Evolutionary conservation across 2,888 invertebrate species (phyloP).

Genomic region (Neria commutata): DNA sequence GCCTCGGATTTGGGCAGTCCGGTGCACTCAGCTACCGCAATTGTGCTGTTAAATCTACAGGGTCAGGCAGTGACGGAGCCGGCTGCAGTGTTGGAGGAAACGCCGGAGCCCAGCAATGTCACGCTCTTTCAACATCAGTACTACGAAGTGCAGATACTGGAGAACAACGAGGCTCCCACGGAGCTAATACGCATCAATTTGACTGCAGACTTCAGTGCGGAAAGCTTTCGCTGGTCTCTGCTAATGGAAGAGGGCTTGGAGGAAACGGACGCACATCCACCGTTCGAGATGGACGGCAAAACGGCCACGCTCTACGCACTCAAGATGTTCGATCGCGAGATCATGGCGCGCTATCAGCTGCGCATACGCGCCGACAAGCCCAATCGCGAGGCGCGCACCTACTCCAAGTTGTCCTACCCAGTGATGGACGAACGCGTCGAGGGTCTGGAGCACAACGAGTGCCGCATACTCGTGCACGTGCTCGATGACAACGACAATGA

Average conservation of each 20-base stretch:
- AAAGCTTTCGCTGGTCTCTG: constrained; percentile 71
- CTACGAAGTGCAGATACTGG: constrained; percentile 82
- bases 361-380: constrained; percentile 63
- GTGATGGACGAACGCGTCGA: constrained; percentile 74
- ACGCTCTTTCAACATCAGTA: constrained; percentile 71
- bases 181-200: constrained; percentile 79
- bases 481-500: constrained; percentile 84
- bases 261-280: constrained; percentile 50
- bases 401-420: constrained; percentile 78
- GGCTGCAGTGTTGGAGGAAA: constrained; percentile 62
- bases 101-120: constrained; percentile 35
- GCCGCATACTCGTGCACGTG: constrained; percentile 77
- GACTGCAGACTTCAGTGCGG: constrained; percentile 70
- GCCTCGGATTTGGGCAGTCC: constrained; percentile 87
- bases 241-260: constrained; percentile 66
- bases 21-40: constrained; percentile 78
- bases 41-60: constrained; percentile 72
- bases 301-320: constrained; percentile 79
- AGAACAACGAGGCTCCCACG: constrained; percentile 78
- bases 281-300: constrained; percentile 76
- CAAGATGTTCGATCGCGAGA: constrained; percentile 77
- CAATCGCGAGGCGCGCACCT: constrained; percentile 69
- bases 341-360: constrained; percentile 68
- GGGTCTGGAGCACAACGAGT: constrained; percentile 77
- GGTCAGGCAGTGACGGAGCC: constrained; percentile 51